These are phyloP conservation scores for Cyclophora albipunctata DNA, from an alignment of 2,888 invertebrate genomes.

Conservation along the genomic window DNA sequence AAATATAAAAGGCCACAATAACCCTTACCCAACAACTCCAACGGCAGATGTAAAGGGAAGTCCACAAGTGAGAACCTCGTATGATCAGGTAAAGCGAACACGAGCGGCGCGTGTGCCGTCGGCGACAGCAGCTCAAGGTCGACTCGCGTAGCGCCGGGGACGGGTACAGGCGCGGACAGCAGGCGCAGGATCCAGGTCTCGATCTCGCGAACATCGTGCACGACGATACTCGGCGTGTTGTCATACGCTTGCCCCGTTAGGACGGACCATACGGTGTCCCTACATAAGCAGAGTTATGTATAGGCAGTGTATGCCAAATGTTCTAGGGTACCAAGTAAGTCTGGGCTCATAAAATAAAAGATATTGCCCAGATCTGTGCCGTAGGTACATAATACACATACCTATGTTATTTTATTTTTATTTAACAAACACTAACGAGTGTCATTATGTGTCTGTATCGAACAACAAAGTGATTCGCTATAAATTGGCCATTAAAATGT, in stretches of 20 bases:
- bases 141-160: slow-evolving; percentile 94
- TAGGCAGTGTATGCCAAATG: too few relatives aligned
- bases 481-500: too few relatives aligned
- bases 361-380: too few relatives aligned
- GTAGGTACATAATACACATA: too few relatives aligned
- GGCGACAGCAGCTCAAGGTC: slow-evolving; percentile 90
- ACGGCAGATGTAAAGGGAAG: slow-evolving; percentile 97
- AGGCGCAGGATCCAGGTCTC: slow-evolving; percentile 99
- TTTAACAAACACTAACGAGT: too few relatives aligned
- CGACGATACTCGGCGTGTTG: slow-evolving; percentile 88
- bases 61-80: slow-evolving; percentile 97
- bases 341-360: too few relatives aligned
- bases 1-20: too few relatives aligned
- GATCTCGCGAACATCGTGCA: slow-evolving; percentile 97
- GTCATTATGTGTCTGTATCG: too few relatives aligned
- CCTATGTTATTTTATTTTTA: too few relatives aligned
- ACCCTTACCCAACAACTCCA: slow-evolving; percentile 89
- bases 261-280: slow-evolving; percentile 98
- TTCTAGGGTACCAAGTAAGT: too few relatives aligned
- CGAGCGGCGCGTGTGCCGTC: slow-evolving; percentile 86
- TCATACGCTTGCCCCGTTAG: slow-evolving; percentile 89
- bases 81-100: slow-evolving; percentile 97
- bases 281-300: slow-evolving; percentile 33
- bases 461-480: too few relatives aligned
- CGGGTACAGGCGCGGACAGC: slow-evolving; percentile 97